Evolutionary conservation across 2,888 invertebrate species (phyloP), one percentile per base, ranked within the genome.

Genomic region (Baccha elongata): DNA sequence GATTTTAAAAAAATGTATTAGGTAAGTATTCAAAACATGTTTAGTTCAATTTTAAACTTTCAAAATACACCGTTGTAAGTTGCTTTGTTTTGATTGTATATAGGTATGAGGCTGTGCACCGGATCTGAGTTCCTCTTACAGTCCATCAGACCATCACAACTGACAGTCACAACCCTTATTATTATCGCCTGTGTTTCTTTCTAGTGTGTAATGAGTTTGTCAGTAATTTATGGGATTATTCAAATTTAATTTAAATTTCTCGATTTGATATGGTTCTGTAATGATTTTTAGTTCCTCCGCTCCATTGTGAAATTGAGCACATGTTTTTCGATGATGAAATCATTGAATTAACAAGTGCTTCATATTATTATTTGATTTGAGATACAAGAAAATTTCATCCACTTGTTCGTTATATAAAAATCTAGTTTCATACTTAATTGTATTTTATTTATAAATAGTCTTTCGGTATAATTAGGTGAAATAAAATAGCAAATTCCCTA

Each of bases 161-260:
- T 4, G 26, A 26, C 26, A 26, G 26, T 7, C 29, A 67, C 69
- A 53, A 53, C 79, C 79, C 74, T 69, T 35, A 29, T 10, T 37
- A 53, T 69, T 67, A 46, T 64, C 52, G 60, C 35, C 48, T 68
- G 46, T 79, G 58, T 60, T 67, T 21, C 48, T 55, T 75, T 60
- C 65, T 76, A 58, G 65, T 71, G 62, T 58, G 83, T 73, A 78
- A 73, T 83, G 72, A 42, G 55, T 62, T 78, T 73, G 76, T 68
- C 50, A 52, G 78, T 73, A 72, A 83, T 83, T 83, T 83, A 83
- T 83, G 55, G 68, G 83, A 83, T 78, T 83, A 83, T 78, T 78
- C 72, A 83, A 83, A 78, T 78, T 83, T 83, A 83, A 83, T 78
- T 83, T 78, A 83, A 76, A 68, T 78, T 73, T 50, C 15, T 21